These are phyloP conservation scores for Hydrozoanthus gracilis DNA, from an alignment of 92 coral and sea anemone species.

Conservation along the genomic window DNA sequence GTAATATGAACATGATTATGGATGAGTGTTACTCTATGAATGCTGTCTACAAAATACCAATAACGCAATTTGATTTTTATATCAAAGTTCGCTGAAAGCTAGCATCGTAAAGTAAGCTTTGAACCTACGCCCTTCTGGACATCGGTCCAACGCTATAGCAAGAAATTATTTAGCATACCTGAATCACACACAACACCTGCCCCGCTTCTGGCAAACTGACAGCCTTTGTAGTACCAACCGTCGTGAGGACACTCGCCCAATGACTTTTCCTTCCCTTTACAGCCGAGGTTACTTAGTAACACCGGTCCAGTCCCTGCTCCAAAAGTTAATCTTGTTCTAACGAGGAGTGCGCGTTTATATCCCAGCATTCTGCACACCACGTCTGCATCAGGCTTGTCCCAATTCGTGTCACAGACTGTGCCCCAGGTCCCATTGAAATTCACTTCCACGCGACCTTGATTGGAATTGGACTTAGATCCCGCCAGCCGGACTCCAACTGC, in stretches of 20 bases:
- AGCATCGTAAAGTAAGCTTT: no score
- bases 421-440: background rate
- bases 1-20: no score
- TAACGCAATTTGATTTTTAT: no score
- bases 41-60: no score
- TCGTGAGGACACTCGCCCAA: background rate
- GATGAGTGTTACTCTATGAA: no score
- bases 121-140: no score
- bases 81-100: no score
- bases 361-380: background rate
- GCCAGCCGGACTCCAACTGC: background rate
- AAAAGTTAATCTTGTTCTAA: background rate
- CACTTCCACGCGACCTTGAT: background rate
- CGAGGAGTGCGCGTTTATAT: background rate
- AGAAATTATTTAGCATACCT: background rate
- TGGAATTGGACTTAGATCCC: background rate
- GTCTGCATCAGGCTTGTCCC: background rate
- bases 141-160: no score
- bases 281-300: background rate
- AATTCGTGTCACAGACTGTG: background rate
- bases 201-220: background rate
- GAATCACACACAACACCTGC: background rate
- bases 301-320: slow-evolving; percentile 1
- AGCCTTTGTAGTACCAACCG: background rate
- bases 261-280: background rate